A percentile compares a stretch with the other conserved stretches of the same genome.
These are phyloP conservation scores for Hydrophis major DNA, from an alignment of 2,797 vertebrate species.

Conservation along the genomic window DNA sequence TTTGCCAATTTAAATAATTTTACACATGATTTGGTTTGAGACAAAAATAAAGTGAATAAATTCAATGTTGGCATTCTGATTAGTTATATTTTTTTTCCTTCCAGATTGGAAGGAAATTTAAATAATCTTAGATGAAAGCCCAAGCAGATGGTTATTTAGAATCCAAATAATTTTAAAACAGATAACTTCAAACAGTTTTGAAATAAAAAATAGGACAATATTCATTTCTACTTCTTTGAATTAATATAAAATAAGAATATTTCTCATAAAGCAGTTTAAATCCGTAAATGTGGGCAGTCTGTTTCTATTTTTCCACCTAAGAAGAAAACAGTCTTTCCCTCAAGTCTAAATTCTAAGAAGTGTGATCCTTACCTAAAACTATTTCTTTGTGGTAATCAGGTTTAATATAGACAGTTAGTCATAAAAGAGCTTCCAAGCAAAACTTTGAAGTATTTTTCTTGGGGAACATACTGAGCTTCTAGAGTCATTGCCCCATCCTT, in stretches of 20 bases:
- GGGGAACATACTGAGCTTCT: neutral
- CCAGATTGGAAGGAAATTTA: constrained; percentile 1
- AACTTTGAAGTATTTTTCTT: neutral
- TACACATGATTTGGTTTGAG: neutral
- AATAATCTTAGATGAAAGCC: constrained; percentile 1
- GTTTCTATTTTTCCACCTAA: neutral
- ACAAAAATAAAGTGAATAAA: neutral
- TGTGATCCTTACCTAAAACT: neutral
- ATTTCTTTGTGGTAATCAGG: neutral
- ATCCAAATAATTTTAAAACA: neutral
- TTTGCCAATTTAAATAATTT: neutral
- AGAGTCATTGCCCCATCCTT: neutral
- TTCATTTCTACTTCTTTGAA: neutral
- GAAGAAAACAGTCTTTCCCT: neutral
- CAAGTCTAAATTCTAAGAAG: neutral
- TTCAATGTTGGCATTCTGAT: neutral
- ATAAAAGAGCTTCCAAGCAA: neutral
- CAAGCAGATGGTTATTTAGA: constrained; percentile 9
- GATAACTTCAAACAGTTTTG: neutral
- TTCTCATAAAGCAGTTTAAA: neutral
- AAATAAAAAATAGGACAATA: neutral
- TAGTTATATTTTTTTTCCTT: neutral
- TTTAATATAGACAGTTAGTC: neutral
- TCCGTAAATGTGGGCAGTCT: neutral
- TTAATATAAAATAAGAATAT: neutral